phyloP scores from a whole-genome alignment of 2,888 invertebrate species.

The Parascotia fuliginaria region DNA sequence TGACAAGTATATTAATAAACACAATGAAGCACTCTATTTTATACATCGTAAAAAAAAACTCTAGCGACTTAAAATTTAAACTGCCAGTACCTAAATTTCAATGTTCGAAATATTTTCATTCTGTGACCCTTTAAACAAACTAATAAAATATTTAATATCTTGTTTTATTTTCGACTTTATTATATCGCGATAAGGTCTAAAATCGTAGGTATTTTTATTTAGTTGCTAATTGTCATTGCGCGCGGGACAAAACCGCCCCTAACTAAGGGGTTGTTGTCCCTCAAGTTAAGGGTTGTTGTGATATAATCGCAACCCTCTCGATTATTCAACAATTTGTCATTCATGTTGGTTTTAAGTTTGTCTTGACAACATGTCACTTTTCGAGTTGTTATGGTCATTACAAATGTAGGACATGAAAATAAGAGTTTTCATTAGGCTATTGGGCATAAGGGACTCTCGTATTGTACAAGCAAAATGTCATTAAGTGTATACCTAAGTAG shows the following conservation, averaged over 20 bases:
- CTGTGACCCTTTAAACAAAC: constrained; percentile 23
- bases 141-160: not conserved
- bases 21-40: constrained; percentile 18
- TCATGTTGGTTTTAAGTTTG: constrained; percentile 37
- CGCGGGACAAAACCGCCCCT: constrained; percentile 69
- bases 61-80: constrained; percentile 8
- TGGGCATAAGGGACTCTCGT: no score
- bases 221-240: constrained; percentile 52
- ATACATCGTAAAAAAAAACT: constrained; percentile 9
- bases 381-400: constrained; percentile 1
- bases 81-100: constrained; percentile 15
- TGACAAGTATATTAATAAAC: constrained; percentile 35
- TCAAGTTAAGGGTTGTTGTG: constrained; percentile 59
- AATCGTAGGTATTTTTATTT: constrained; percentile 6
- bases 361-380: constrained; percentile 30
- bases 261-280: constrained; percentile 62
- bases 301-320: constrained; percentile 64
- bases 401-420: not conserved
- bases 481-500: no score
- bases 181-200: constrained; percentile 12
- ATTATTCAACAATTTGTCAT: constrained; percentile 69
- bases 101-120: constrained; percentile 14
- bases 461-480: no score
- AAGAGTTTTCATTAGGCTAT: no score
- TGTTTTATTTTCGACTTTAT: constrained; percentile 13